Conservation (phyloP, 2,888 invertebrate species). For the Tridacna gigas region DNA sequence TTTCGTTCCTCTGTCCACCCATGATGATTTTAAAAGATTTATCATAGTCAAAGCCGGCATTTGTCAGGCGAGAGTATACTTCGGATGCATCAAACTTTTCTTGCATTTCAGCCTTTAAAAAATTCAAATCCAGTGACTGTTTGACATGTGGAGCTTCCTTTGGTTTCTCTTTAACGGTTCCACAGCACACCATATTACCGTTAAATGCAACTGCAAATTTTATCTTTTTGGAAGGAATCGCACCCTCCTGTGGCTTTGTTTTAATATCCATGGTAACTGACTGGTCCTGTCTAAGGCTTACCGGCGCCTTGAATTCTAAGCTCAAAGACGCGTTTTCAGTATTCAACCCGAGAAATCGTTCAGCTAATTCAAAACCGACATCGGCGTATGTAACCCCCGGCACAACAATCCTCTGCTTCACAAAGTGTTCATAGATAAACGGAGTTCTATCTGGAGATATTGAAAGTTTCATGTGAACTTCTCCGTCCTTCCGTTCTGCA, state of each 20-base stretch:
- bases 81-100: background rate
- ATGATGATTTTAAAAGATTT: background rate
- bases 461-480: constrained; percentile 1
- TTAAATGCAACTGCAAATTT: background rate
- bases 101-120: background rate
- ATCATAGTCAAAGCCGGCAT: constrained; percentile 8
- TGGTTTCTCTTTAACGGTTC: background rate
- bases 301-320: constrained; percentile 8
- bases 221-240: background rate
- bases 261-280: background rate
- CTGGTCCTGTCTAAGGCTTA: background rate
- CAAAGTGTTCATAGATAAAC: constrained; percentile 64
- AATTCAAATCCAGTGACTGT: background rate
- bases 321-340: background rate
- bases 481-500: background rate
- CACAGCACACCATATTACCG: background rate
- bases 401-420: constrained; percentile 51
- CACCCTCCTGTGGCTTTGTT: background rate
- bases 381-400: constrained; percentile 66
- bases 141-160: background rate
- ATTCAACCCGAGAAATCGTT: background rate
- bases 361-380: constrained; percentile 52
- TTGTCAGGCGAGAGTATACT: background rate
- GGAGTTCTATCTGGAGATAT: constrained; percentile 47
- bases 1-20: background rate